phyloP scores from a whole-genome alignment of 1,140 invertebrate species.

The Orussus abietinus region DNA sequence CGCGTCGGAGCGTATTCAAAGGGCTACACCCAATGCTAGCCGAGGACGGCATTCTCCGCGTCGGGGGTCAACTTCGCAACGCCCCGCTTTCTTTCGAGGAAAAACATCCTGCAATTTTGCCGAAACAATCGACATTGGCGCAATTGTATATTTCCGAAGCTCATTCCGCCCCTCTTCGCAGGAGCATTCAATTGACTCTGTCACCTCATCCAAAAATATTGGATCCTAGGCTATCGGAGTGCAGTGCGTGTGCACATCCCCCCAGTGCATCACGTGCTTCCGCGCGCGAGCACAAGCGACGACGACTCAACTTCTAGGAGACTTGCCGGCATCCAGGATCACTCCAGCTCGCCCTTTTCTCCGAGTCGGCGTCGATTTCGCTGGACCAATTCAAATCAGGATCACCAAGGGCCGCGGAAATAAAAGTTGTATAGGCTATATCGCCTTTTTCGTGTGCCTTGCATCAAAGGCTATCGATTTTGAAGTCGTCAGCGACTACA shows the following conservation, averaged over 20 bases:
- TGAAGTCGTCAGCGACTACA: conserved; percentile 22
- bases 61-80: conserved; percentile 28
- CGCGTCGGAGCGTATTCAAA: too few species aligned
- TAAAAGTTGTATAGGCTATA: conserved; percentile 17
- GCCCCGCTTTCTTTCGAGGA: conserved; percentile 13
- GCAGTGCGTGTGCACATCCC: too few species aligned
- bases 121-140: conserved; percentile 19
- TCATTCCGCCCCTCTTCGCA: conserved; percentile 23
- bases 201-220: too few species aligned
- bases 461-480: conserved; percentile 27
- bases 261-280: too few species aligned
- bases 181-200: conserved; percentile 14
- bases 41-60: conserved; percentile 17
- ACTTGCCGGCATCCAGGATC: conserved; percentile 22
- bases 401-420: conserved; percentile 7
- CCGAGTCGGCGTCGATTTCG: conserved; percentile 29
- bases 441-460: conserved; percentile 22
- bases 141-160: conserved; percentile 15
- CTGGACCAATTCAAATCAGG: conserved; percentile 27
- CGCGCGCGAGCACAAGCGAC: too few species aligned
- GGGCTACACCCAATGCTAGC: too few species aligned
- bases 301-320: conserved; percentile 8
- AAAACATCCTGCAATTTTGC: conserved; percentile 29
- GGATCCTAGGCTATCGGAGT: too few species aligned
- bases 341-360: conserved; percentile 25